Conservation (phyloP, 1,140 invertebrate genomes). For the Geopemphigus sp. region DNA sequence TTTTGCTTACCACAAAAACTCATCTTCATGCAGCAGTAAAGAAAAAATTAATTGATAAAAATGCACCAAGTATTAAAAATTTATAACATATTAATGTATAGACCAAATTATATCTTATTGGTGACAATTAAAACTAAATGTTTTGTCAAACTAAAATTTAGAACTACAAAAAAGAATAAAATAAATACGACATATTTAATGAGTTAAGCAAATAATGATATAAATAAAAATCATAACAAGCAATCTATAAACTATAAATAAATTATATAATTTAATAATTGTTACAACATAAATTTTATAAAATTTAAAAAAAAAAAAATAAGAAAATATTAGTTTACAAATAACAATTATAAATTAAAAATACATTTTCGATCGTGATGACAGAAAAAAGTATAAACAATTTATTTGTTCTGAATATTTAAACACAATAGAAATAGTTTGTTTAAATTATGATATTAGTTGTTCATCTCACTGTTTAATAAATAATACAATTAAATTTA, state of each 20-base stretch:
- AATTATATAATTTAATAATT: background rate
- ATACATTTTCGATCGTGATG: too few relatives aligned
- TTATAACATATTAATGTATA: constrained; percentile 37
- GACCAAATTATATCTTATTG: constrained; percentile 1
- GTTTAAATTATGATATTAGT: background rate
- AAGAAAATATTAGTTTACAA: constrained; percentile 2
- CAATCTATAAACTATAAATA: background rate
- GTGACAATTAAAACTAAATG: constrained; percentile 8
- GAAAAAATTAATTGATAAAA: constrained; percentile 32
- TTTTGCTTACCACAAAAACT: constrained; percentile 50
- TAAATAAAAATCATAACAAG: constrained; percentile 6
- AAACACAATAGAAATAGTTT: background rate
- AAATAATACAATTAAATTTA: background rate
- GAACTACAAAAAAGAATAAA: background rate
- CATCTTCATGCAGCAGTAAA: constrained; percentile 45
- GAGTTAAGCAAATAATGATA: constrained; percentile 19
- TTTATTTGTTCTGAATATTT: background rate
- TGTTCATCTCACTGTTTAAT: background rate
- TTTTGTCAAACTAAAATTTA: background rate
- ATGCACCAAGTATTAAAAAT: constrained; percentile 35
- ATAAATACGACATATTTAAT: background rate
- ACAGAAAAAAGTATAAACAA: background rate
- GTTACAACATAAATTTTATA: constrained; percentile 2
- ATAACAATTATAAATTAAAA: background rate
- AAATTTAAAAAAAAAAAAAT: background rate